Evolutionary conservation across 2,888 invertebrate species (phyloP), one percentile per base, ranked within the genome.

Genomic region (Eubasilissa splendida): DNA sequence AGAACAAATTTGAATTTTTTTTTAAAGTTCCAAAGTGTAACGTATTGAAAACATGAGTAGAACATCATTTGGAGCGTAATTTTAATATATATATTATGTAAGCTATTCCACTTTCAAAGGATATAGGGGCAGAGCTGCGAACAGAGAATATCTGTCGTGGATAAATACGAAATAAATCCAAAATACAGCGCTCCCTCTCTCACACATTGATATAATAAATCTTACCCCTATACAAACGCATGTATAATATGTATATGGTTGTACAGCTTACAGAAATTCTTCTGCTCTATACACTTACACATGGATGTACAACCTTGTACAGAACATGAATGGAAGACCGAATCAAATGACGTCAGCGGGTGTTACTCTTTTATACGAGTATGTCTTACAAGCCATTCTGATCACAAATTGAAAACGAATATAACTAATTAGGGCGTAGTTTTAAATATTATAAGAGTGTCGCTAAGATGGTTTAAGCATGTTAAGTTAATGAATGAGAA

Each of bases 281-380:
- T 22, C 56, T 71, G 56, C 78, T 59, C 50, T 70, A 22, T 71
- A 59, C 59, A 77, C 77, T 42, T 68, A 77, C 68, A 66, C 68
- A 10, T 56, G 58, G 77, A 50, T 68, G 33, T 70, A 70, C 54
- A 70, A 54, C 53, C 70, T 70, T 70, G 70, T 70, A 31, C 70
- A 12, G 70, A 73, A 65, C 80, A 82, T 82, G 82, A 82, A 82
- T 82, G 81, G 77, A 82, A 77, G 82, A 80, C 75, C 54, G 77
- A 65, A 63, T 71, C 79, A 77, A 82, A 77, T 80, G 82, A 82
- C 82, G 82, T 82, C 82, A 82, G 77, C 50, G 68, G 58, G 68
- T 68, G 77, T 68, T 58, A 58, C 58, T 42, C 42, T 42, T 42
- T 42, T 42, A 42, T 42, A 42, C 7, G 42, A 42, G 42, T 7